These are phyloP conservation scores for Parazoanthus darwini DNA, from an alignment of 92 coral and sea anemone species.

Conservation along the genomic window DNA sequence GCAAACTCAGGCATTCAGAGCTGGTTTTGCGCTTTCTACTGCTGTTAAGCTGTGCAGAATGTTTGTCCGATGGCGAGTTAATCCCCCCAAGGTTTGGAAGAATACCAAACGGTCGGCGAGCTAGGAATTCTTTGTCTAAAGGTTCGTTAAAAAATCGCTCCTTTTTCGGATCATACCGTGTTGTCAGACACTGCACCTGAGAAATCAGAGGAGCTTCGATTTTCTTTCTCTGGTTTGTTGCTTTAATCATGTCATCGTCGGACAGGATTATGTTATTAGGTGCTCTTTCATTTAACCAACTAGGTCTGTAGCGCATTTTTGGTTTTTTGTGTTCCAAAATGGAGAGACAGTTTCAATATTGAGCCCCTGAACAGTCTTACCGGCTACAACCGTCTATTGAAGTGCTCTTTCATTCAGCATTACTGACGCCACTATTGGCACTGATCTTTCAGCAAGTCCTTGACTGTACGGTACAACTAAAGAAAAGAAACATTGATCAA, in stretches of 20 bases:
- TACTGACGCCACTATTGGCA: neutral
- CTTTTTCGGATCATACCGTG: neutral
- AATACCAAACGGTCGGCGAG: constrained; percentile 35
- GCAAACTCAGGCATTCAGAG: neutral
- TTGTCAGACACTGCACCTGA: constrained; percentile 23
- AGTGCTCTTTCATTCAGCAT: neutral
- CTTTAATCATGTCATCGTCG: constrained; percentile 25
- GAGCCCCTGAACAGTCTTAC: neutral
- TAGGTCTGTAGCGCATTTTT: constrained; percentile 36
- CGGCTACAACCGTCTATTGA: neutral
- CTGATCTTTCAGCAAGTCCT: neutral
- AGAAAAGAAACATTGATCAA: too few species aligned
- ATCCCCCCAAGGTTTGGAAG: constrained; percentile 34
- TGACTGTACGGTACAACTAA: too few species aligned
- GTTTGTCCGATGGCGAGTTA: constrained; percentile 5
- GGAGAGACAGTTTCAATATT: neutral
- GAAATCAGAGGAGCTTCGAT: constrained; percentile 15
- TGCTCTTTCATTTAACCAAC: constrained; percentile 39
- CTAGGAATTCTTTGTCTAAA: neutral
- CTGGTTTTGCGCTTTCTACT: neutral
- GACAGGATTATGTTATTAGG: constrained; percentile 11
- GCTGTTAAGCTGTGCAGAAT: neutral
- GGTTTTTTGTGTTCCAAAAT: neutral
- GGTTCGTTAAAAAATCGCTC: neutral
- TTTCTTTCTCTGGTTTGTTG: neutral